Conservation (phyloP, 2,113 vertebrate species). For the Leuciscus idus region DNA sequence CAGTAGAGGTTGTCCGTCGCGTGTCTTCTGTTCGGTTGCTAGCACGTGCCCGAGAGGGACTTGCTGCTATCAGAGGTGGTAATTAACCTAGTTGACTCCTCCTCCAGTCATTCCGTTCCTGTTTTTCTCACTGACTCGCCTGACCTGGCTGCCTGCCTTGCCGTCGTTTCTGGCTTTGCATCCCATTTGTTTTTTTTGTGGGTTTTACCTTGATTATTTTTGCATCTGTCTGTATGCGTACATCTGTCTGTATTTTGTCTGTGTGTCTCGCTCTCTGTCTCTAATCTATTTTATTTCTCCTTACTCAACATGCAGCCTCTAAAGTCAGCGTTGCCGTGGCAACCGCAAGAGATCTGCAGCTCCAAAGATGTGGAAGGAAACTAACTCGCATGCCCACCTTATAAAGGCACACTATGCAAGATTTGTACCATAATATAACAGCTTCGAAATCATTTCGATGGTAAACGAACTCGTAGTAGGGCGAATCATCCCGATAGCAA, state of each 20-base stretch:
- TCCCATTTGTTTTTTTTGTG: conserved; percentile 48
- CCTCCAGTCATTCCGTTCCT: conserved; percentile 22
- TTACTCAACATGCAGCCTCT: conserved; percentile 42
- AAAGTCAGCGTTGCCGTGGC: conserved; percentile 64
- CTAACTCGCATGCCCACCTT: conserved; percentile 62
- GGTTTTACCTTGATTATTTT: conserved; percentile 8
- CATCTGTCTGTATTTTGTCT: conserved; percentile 3
- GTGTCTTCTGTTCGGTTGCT: neutral
- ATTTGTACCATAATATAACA: too few relatives aligned
- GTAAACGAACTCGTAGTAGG: too few relatives aligned
- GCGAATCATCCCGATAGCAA: too few relatives aligned
- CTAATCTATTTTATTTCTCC: conserved; percentile 21
- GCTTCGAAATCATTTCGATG: too few relatives aligned
- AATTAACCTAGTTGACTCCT: conserved; percentile 30
- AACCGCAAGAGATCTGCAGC: conserved; percentile 62
- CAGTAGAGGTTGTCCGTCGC: neutral
- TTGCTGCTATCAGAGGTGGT: conserved; percentile 19
- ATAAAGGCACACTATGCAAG: too few relatives aligned
- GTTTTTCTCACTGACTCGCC: conserved; percentile 6
- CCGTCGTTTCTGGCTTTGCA: conserved; percentile 29
- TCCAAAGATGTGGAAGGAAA: conserved; percentile 63
- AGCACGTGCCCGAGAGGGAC: neutral
- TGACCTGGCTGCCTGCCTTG: neutral
- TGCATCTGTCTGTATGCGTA: neutral
- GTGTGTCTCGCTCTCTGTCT: conserved; percentile 28